Evolutionary conservation across 1,140 invertebrate species (phyloP).

Genomic region (Bacillus rossius): DNA sequence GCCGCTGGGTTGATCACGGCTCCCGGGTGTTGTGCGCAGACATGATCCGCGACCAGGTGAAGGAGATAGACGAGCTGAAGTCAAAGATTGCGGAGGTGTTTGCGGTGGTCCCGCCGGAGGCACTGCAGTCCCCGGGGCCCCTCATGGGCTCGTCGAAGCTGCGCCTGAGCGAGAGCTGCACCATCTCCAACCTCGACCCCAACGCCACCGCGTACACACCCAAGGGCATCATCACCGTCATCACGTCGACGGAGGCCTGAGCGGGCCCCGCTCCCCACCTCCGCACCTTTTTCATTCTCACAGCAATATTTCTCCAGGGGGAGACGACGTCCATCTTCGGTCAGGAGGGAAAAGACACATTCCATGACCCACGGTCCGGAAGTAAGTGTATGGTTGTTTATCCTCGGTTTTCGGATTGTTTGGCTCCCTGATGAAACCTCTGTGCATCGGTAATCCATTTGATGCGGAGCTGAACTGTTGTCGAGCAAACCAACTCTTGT

Average conservation of each 20-base stretch:
- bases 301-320: not conserved
- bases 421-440: no score
- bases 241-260: slow-evolving; percentile 54
- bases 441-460: no score
- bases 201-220: slow-evolving; percentile 90
- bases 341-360: not conserved
- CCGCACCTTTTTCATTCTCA: not conserved
- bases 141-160: slow-evolving; percentile 51
- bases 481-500: no score
- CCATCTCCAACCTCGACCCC: slow-evolving; percentile 73
- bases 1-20: no score
- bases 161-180: slow-evolving; percentile 34
- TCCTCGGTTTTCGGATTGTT: no score
- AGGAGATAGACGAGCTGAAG: slow-evolving; percentile 87
- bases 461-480: no score
- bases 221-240: slow-evolving; percentile 54
- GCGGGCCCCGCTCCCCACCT: not conserved
- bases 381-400: not conserved
- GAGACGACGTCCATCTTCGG: not conserved
- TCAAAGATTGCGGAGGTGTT: slow-evolving; percentile 85
- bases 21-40: slow-evolving; percentile 49
- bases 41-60: slow-evolving; percentile 73
- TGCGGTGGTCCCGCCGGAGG: slow-evolving; percentile 81
- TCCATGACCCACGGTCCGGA: not conserved
- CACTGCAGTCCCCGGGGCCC: slow-evolving; percentile 44